phyloP scores from a whole-genome alignment of 2,797 vertebrate genomes.

The Protonibea diacanthus region DNA sequence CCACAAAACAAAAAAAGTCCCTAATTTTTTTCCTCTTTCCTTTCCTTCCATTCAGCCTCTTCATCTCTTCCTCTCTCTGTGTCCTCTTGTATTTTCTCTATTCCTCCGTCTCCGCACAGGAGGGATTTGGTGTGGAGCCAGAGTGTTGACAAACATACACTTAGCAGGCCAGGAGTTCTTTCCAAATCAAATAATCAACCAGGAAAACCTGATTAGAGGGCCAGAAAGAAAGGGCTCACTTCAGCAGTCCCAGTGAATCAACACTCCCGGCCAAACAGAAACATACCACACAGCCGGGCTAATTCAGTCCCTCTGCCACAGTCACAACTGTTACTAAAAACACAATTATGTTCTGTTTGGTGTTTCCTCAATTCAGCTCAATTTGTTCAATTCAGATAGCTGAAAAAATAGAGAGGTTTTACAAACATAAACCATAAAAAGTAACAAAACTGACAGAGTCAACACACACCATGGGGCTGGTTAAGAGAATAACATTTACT shows the following conservation, averaged over 20 bases:
- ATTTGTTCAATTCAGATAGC: conserved; percentile 5
- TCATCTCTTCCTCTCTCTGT: conserved; percentile 14
- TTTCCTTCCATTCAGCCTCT: conserved; percentile 24
- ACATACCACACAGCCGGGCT: conserved; percentile 38
- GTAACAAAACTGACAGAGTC: conserved; percentile 23
- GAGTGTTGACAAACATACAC: conserved; percentile 69
- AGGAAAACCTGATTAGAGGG: conserved; percentile 67
- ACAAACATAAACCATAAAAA: conserved; percentile 12
- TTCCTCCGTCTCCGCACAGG: conserved; percentile 23
- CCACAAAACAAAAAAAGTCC: conserved; percentile 18
- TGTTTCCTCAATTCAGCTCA: conserved; percentile 27
- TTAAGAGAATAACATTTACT: conserved; percentile 39
- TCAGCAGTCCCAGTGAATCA: conserved; percentile 58
- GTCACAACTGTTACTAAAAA: conserved; percentile 39
- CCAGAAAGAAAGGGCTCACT: conserved; percentile 59
- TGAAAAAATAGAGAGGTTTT: not conserved
- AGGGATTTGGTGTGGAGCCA: conserved; percentile 46
- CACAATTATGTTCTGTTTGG: conserved; percentile 37
- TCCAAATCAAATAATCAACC: conserved; percentile 75
- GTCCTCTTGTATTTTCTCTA: conserved; percentile 23
- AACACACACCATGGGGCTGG: not conserved
- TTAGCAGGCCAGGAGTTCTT: conserved; percentile 50
- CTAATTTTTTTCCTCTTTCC: conserved; percentile 7
- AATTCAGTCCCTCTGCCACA: conserved; percentile 43
- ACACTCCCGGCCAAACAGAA: conserved; percentile 51